Evolutionary conservation across 2,113 vertebrate genomes (phyloP), one percentile per base, ranked within the genome.

Genomic region (Mastomys coucha): DNA sequence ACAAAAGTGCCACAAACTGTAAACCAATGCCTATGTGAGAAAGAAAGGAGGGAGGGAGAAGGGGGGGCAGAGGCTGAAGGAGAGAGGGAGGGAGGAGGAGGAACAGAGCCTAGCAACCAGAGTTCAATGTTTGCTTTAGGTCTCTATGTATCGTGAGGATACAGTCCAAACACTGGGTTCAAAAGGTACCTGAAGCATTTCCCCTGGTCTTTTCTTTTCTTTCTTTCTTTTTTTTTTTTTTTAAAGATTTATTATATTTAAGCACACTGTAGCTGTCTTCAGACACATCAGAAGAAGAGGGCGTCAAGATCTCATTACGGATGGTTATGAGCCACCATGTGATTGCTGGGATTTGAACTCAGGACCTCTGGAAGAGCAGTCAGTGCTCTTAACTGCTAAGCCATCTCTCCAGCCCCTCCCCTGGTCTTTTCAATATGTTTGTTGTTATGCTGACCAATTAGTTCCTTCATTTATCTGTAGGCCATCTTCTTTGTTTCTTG

Each of bases 131-230:
- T 85, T 95, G 60, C 87, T 73, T 91, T 20, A 8, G 89, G 45
- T 82, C 69, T 51, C 19, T 96, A 49, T 93, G 88, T 84, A 91
- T 89, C 91, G 78, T 92, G 53, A 89, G 87, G 80, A 80, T 89
- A 95, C 0, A 96, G 87, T 87, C 65, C 88, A 92, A 95, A 96
- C 6, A 28, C 42, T 42, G 7, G 9, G 78, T 90, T 96, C 87
- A 90, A 94, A 93, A 86, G 75, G 96, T 80, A 87, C 28, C 76
- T 88, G 69, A 65, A 77, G 24, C 36, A 81, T 22, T 63, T 80
- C 72, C 20, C 67, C 65, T 33, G 65, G 65, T 69, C 65, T 69
- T 69, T 14, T 69, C 31, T 58, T n/a, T n/a, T n/a, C n/a, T n/a
- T n/a, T n/a, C n/a, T n/a, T n/a, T n/a, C n/a, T n/a, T n/a, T n/a